Evolutionary conservation across 2,797 vertebrate species (phyloP), one percentile per base, ranked within the genome.

Genomic region (Rhinichthys osculus): DNA sequence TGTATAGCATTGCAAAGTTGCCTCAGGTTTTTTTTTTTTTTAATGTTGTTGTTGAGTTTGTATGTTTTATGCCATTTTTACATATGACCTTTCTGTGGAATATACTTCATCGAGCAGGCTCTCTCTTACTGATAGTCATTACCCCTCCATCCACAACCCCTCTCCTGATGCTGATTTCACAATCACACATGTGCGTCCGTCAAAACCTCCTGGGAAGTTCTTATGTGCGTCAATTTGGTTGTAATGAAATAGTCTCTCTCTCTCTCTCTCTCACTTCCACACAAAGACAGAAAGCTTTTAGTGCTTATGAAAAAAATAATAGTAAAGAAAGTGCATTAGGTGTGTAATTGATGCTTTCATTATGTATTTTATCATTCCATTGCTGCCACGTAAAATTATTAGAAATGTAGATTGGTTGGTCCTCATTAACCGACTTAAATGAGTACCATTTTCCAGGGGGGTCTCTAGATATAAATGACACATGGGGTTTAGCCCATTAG

Each of bases 371-470:
- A 50, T 62, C 54, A 19, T 11, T 62, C 35, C 7, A 42, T 59
- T 42, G 40, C 17, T 47, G 17, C n/a, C n/a, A 33, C 14, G 0
- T 33, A 57, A 54, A 71, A 40, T 57, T 1, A 42, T 70, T 38
- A n/a, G 33, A 40, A 54, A 40, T 38, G 23, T 57, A 38, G 23
- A 70, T 81, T 71, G 67, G 80, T 81, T 40, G 33, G 33, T 11
- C 67, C 47, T 57, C 47, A 71, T 57, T 54, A 82, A 82, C 62
- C 23, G 8, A 38, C 66, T 71, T 82, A 71, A 71, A 52, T 82
- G 47, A 70, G 66, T 7, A 5, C 30, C 62, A 14, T 69, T 52
- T 69, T 81, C 38, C 54, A 62, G 23, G 10, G n/a, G 30, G 42
- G 13, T 66, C 42, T 3, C 59, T 21, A 44, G 78, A 50, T 67